A percentile compares a stretch with the other conserved stretches of the same genome.
Evolutionary conservation across 2,797 vertebrate species (phyloP).

Genomic region (Acridotheres tristis): DNA sequence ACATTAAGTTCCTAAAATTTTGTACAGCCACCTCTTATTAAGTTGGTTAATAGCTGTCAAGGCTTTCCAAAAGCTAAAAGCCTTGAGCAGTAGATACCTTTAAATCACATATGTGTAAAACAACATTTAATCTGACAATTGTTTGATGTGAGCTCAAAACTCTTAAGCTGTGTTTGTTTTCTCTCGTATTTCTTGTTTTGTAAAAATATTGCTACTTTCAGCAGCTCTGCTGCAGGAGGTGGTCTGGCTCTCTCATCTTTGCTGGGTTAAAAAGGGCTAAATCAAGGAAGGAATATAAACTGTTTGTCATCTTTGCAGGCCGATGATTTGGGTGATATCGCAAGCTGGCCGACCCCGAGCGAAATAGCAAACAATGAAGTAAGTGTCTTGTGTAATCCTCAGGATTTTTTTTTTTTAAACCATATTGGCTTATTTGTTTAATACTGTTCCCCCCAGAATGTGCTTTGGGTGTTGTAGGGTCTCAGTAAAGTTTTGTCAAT

Average conservation of each 20-base stretch:
- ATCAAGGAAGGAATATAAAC: not conserved
- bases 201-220: not conserved
- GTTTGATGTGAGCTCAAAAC: not conserved
- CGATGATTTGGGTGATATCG: conserved; percentile 90
- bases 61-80: not conserved
- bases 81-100: not conserved
- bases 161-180: not conserved
- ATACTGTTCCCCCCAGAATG: not conserved
- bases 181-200: not conserved
- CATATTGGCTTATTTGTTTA: not conserved
- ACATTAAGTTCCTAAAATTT: not conserved
- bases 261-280: not conserved
- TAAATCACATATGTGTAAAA: not conserved
- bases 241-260: not conserved
- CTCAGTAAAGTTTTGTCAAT: not conserved
- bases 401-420: not conserved
- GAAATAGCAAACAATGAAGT: conserved; percentile 92
- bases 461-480: not conserved
- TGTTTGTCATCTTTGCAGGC: conserved; percentile 76
- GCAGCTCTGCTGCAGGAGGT: not conserved
- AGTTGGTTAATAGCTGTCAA: not conserved
- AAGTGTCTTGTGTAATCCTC: conserved; percentile 23
- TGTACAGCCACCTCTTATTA: not conserved
- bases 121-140: not conserved
- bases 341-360: conserved; percentile 95